These are phyloP conservation scores for Bombus waltoni DNA, from an alignment of 1,140 invertebrate genomes.

Conservation along the genomic window DNA sequence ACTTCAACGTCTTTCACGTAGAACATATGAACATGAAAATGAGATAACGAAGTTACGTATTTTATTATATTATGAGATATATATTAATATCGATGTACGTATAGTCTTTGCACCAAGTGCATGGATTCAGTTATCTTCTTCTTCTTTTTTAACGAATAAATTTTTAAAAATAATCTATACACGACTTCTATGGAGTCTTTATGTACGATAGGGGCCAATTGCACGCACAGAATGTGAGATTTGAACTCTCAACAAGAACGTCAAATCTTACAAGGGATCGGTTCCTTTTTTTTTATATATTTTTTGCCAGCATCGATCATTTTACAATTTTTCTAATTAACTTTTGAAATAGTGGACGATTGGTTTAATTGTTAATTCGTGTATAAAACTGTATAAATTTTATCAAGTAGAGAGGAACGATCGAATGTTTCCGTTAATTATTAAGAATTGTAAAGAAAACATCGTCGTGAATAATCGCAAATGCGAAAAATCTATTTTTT, in stretches of 20 bases:
- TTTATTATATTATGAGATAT: slow-evolving; percentile 41
- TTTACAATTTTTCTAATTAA: not conserved
- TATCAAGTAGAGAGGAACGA: not conserved
- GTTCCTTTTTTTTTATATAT: slow-evolving; percentile 23
- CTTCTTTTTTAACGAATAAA: slow-evolving; percentile 50
- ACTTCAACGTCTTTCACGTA: slow-evolving; percentile 38
- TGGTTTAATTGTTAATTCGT: not conserved
- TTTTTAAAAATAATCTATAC: slow-evolving; percentile 35
- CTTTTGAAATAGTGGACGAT: not conserved
- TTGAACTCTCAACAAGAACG: slow-evolving; percentile 31
- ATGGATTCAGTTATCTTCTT: slow-evolving; percentile 49
- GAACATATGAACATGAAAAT: slow-evolving; percentile 20
- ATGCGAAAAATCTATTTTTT: slow-evolving; percentile 33
- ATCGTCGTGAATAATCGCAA: not conserved
- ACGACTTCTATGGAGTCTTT: slow-evolving; percentile 49
- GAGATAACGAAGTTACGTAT: slow-evolving; percentile 30
- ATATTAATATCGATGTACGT: slow-evolving; percentile 29
- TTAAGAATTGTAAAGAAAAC: not conserved
- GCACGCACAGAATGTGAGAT: slow-evolving; percentile 38
- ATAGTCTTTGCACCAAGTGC: slow-evolving; percentile 45
- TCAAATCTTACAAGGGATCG: slow-evolving; percentile 40
- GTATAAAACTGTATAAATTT: slow-evolving; percentile 5
- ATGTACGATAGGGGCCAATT: slow-evolving; percentile 51
- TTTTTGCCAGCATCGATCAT: slow-evolving; percentile 20
- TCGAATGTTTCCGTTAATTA: slow-evolving; percentile 17